These are phyloP conservation scores for Oryctes rhinoceros DNA, from an alignment of 1,140 invertebrate species.

Conservation along the genomic window DNA sequence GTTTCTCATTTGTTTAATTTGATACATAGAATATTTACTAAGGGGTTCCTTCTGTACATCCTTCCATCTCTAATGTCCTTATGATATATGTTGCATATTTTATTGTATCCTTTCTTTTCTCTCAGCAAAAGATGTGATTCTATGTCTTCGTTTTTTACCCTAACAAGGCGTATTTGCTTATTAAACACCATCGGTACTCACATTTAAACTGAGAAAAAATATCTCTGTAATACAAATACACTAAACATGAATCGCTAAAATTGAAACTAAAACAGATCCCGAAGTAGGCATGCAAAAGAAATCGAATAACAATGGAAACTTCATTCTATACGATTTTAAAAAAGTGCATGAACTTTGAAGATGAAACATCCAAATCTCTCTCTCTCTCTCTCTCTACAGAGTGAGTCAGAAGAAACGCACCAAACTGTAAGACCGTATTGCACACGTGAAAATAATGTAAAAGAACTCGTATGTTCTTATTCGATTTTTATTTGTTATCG, in stretches of 20 bases:
- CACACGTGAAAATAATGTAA: too few relatives aligned
- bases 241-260: constrained; percentile 53
- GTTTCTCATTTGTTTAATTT: not conserved
- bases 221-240: constrained; percentile 46
- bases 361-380: not conserved
- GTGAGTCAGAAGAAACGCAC: too few relatives aligned
- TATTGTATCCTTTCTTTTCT: not conserved
- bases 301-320: not conserved
- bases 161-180: not conserved
- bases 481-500: too few relatives aligned
- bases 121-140: not conserved
- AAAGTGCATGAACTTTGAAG: constrained; percentile 6
- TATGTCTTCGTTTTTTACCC: not conserved
- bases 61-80: not conserved
- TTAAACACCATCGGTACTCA: constrained; percentile 12
- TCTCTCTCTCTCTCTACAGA: too few relatives aligned
- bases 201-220: constrained; percentile 31
- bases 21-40: not conserved
- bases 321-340: not conserved
- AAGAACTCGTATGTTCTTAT: too few relatives aligned
- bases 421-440: too few relatives aligned
- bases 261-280: constrained; percentile 49
- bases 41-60: not conserved
- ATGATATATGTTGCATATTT: not conserved
- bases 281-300: constrained; percentile 34